A percentile compares a stretch with the other conserved stretches of the same genome.
Conservation (phyloP, 2,113 vertebrate genomes). For the Etheostoma spectabile region DNA sequence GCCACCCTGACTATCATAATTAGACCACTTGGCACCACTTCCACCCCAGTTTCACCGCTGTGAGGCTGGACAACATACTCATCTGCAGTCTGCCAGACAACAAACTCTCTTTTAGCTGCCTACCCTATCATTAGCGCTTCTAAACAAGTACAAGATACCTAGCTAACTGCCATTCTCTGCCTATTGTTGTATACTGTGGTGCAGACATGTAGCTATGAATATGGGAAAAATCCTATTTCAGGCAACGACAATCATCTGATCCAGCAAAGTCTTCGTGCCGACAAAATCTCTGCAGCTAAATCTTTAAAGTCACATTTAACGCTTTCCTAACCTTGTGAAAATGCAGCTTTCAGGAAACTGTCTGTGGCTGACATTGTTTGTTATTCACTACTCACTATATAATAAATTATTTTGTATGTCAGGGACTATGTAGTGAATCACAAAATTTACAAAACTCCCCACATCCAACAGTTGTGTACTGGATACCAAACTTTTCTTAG, state of each 20-base stretch:
- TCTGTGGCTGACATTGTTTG: neutral
- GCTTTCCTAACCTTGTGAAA: slow-evolving; percentile 4
- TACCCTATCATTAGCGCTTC: slow-evolving; percentile 71
- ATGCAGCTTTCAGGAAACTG: neutral
- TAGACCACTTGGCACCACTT: slow-evolving; percentile 55
- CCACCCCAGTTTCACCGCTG: slow-evolving; percentile 48
- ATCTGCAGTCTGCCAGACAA: slow-evolving; percentile 71
- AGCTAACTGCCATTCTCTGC: slow-evolving; percentile 56
- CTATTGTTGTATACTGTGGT: slow-evolving; percentile 65
- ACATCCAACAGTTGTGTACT: neutral
- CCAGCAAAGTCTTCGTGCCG: slow-evolving; percentile 38
- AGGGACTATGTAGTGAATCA: neutral
- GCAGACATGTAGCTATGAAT: slow-evolving; percentile 63
- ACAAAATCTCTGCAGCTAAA: slow-evolving; percentile 29
- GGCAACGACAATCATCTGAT: slow-evolving; percentile 64
- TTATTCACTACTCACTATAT: neutral
- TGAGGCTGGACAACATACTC: slow-evolving; percentile 54
- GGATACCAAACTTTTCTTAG: neutral
- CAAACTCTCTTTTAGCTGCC: slow-evolving; percentile 61
- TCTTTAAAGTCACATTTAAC: slow-evolving; percentile 44
- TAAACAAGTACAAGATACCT: slow-evolving; percentile 64
- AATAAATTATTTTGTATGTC: neutral
- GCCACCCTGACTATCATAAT: slow-evolving; percentile 60
- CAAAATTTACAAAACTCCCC: neutral
- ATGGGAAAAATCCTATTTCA: slow-evolving; percentile 62